phyloP scores from a whole-genome alignment of 2,113 vertebrate genomes.

The Hydrolagus affinis region DNA sequence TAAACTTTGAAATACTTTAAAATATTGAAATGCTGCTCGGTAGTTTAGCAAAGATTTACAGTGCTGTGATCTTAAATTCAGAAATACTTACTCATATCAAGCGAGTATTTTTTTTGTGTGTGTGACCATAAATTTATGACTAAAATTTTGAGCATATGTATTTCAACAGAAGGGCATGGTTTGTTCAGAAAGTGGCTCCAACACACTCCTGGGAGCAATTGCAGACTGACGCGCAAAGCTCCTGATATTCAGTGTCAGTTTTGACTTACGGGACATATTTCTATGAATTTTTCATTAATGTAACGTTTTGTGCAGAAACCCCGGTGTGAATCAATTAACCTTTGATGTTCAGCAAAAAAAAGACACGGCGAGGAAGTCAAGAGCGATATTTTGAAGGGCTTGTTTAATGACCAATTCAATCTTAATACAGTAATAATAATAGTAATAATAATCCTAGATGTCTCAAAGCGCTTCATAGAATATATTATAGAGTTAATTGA shows the following conservation, averaged over 20 bases:
- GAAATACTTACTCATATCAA: constrained; percentile 11
- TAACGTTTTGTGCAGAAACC: constrained; percentile 13
- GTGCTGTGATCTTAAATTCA: background rate
- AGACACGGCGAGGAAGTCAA: constrained; percentile 12
- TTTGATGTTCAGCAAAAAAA: constrained; percentile 22
- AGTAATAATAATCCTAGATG: too few species aligned
- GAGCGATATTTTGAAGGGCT: background rate
- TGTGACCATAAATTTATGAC: background rate
- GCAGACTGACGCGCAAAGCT: constrained; percentile 18
- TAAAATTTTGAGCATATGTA: background rate
- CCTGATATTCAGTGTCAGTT: constrained; percentile 17
- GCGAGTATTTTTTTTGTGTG: background rate
- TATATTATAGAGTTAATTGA: too few species aligned
- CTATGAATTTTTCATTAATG: constrained; percentile 25
- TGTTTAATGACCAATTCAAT: constrained; percentile 4
- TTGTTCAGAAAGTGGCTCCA: constrained; percentile 5
- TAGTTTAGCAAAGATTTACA: background rate
- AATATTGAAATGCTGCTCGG: constrained; percentile 14
- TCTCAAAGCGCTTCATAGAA: too few species aligned
- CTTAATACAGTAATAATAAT: background rate
- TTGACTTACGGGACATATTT: constrained; percentile 24
- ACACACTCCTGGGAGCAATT: constrained; percentile 1
- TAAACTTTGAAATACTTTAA: background rate
- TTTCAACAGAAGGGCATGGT: constrained; percentile 17
- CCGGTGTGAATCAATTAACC: constrained; percentile 28